Evolutionary conservation across 92 coral and sea anemone species (phyloP), one percentile per base, ranked within the genome.

Genomic region (Meandrina meandrites): DNA sequence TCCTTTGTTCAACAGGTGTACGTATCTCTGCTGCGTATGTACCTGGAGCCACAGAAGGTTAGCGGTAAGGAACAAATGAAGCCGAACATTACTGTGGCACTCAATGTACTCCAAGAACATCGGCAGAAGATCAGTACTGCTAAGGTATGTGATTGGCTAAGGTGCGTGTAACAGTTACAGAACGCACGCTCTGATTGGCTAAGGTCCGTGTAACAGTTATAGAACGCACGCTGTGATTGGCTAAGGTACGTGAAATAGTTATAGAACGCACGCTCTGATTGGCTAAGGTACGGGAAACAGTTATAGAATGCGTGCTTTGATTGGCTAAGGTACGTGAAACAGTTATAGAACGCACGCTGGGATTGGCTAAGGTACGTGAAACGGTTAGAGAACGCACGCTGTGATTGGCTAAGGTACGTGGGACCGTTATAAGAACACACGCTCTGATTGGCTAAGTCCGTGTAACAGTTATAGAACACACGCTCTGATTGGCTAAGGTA

Each of bases 71-170:
- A 79, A 12, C 57, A 82, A 35, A 91, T 87, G n/a, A 92, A 91
- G 73, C 94, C 99, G 19, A 97, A 94, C 84, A 87, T 97, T 40
- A 76, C 80, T 14, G 98, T 94, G 58, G 99, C 99, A 16, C 81
- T 97, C 69, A 92, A 90, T 77, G 93, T 97, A 50, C 94, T 97
- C 18, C 91, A 93, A 64, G 96, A 97, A 51, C 99, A 97, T 88
- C 95, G 92, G 8, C 94, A 91, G 84, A 97, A 97, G 81, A 97
- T 97, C 87, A 92, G 96, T 75, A 96, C 97, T 17, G 96, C 96
- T 27, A 95, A 97, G 98, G 99, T 95, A 84, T 0, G 67, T 12
- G 21, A 47, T 27, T 19, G 14, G 30, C 4, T 75, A 19, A 21
- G 50, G 27, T 42, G 56, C n/a, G 53, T 73, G 78, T 31, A 73